phyloP scores from a whole-genome alignment of 2,888 invertebrate species.

The Phyllotreta striolata region DNA sequence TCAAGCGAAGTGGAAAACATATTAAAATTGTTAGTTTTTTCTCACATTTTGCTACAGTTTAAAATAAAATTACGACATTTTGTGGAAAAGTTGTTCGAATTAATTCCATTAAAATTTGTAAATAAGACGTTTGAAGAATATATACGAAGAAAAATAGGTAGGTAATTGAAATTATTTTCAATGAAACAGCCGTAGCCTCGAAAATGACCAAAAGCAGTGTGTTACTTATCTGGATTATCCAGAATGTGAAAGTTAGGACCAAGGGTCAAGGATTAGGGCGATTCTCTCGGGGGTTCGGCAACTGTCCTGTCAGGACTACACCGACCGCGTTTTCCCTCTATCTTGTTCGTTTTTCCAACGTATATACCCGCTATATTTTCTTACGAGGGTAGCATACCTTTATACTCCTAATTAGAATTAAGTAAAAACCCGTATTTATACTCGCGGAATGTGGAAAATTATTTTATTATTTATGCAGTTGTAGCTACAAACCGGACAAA shows the following conservation, averaged over 20 bases:
- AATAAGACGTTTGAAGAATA: slow-evolving; percentile 1
- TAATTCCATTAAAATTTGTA: too few species aligned
- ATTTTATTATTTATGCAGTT: too few species aligned
- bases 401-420: slow-evolving; percentile 3
- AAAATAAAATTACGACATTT: too few species aligned
- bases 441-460: too few species aligned
- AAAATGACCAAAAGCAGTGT: slow-evolving; percentile 8
- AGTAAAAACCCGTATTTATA: too few species aligned
- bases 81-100: too few species aligned
- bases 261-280: slow-evolving; percentile 24
- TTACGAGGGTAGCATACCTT: slow-evolving; percentile 14
- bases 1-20: slow-evolving; percentile 1
- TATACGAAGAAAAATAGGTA: not conserved
- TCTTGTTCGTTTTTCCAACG: slow-evolving; percentile 11
- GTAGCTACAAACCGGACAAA: too few species aligned
- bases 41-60: not conserved
- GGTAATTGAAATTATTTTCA: slow-evolving; percentile 22
- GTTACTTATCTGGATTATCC: slow-evolving; percentile 21
- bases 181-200: slow-evolving; percentile 12
- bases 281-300: slow-evolving; percentile 12
- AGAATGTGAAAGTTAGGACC: slow-evolving; percentile 20
- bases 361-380: slow-evolving; percentile 13
- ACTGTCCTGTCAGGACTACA: slow-evolving; percentile 13
- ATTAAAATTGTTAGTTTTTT: not conserved
- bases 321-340: slow-evolving; percentile 1